Percentiles rank a stretch among this genome's conserved stretches.
Evolutionary conservation across 2,888 invertebrate genomes (phyloP).

Genomic region (Eutolmus rufibarbis): DNA sequence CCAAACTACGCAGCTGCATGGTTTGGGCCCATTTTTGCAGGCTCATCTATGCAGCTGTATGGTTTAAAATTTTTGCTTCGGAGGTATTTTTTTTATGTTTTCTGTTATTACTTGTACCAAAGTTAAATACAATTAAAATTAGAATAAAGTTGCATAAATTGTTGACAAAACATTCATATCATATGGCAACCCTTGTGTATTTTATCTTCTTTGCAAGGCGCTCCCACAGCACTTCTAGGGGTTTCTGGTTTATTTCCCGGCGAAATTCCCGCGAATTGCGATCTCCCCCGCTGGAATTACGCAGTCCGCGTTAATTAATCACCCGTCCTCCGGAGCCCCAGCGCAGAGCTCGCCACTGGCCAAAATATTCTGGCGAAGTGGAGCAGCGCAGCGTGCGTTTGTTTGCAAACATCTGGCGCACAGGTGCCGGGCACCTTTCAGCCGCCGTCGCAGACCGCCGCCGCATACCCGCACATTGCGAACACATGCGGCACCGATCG

Average conservation of each 20-base stretch:
- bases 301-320: background rate
- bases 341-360: conserved; percentile 39
- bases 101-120: no score
- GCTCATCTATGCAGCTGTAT: no score
- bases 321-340: background rate
- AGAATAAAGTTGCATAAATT: no score
- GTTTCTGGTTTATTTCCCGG: background rate
- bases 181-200: background rate
- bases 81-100: no score
- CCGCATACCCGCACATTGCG: background rate
- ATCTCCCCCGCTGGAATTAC: conserved; percentile 2
- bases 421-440: conserved; percentile 49
- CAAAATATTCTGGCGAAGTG: conserved; percentile 42
- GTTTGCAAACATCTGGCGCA: conserved; percentile 44
- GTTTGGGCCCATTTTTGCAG: no score
- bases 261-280: background rate
- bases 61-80: no score
- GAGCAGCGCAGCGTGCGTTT: background rate
- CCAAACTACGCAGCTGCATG: no score
- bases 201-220: background rate
- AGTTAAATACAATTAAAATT: no score
- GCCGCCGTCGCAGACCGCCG: conserved; percentile 37
- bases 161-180: background rate
- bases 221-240: background rate
- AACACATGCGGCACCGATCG: background rate